Conservation (phyloP, 2,797 vertebrate species). For the Arctocebus calabarensis region DNA sequence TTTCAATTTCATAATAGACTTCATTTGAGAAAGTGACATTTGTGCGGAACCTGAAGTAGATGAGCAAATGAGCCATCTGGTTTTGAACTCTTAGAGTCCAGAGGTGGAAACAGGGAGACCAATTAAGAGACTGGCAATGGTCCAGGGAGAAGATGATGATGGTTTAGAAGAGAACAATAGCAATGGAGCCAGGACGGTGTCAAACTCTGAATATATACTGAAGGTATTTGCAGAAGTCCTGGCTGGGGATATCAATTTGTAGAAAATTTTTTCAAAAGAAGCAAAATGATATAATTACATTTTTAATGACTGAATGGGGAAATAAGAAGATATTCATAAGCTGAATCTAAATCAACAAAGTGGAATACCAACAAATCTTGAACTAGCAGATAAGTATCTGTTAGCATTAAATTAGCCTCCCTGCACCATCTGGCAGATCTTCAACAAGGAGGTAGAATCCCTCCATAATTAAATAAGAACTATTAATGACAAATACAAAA, state of each 20-base stretch:
- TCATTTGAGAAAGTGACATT: background rate
- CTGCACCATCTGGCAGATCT: background rate
- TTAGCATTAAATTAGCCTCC: background rate
- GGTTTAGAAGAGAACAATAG: background rate
- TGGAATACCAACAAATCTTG: background rate
- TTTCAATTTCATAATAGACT: background rate
- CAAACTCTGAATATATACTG: background rate
- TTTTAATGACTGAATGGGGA: background rate
- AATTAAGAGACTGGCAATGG: background rate
- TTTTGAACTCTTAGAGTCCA: background rate
- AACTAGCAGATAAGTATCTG: background rate
- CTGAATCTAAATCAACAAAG: background rate
- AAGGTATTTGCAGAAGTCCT: background rate
- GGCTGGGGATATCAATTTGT: background rate
- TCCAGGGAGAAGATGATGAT: background rate
- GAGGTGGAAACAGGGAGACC: background rate
- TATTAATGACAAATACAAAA: background rate
- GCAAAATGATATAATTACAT: background rate
- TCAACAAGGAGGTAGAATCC: background rate
- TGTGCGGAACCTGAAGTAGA: background rate
- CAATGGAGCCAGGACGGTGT: background rate
- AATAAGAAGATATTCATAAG: background rate
- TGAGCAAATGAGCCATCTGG: background rate
- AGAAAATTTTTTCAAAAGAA: background rate
- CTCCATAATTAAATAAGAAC: background rate